Evolutionary conservation across 2,888 invertebrate species (phyloP), one percentile per base, ranked within the genome.

Genomic region (Acronicta psi): DNA sequence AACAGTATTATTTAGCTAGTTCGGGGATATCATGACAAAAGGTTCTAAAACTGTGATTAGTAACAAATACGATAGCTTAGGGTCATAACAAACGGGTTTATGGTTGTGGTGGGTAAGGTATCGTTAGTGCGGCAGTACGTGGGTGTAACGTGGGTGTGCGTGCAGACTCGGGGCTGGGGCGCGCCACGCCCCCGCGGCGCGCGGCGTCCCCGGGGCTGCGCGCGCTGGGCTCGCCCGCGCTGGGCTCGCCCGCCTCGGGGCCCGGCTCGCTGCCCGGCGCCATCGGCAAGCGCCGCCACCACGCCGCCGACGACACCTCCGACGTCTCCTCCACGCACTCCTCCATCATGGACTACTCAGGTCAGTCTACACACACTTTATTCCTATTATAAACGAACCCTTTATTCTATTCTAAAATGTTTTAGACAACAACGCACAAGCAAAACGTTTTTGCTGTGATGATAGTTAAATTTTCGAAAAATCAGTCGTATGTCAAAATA

Each of bases 301-400:
- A 95, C 77, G 96, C 96, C 83, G 95, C 96, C 82, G 98, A 98
- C 92, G 98, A 98, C 95, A 96, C 96, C 83, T 98, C 98, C 90
- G 98, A 98, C 94, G 97, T 97, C 82, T 97, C 97, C 84, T 97
- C 97, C 81, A 97, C 97, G 68, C 96, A 96, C 81, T 97, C 96
- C 91, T 97, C 97, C 83, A 97, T 97, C 95, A 96, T 97, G 96
- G 97, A 97, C 89, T 97, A 97, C 91, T 97, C 96, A 83, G 97
- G 97, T 97, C 89, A 94, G 95, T 31, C 6, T n/a, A n/a, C 5
- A 34, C 34, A n/a, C n/a, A 1, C 6, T 6, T 1, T 34, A 34
- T 31, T 29, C 3, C 29, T 29, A 11, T 29, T 23, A 7, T 23
- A 7, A 23, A 10, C 11, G 25, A 29, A 29, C 2, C 2, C 25